Evolutionary conservation across 2,797 vertebrate species (phyloP), one percentile per base, ranked within the genome.

Genomic region (Natrix natrix): DNA sequence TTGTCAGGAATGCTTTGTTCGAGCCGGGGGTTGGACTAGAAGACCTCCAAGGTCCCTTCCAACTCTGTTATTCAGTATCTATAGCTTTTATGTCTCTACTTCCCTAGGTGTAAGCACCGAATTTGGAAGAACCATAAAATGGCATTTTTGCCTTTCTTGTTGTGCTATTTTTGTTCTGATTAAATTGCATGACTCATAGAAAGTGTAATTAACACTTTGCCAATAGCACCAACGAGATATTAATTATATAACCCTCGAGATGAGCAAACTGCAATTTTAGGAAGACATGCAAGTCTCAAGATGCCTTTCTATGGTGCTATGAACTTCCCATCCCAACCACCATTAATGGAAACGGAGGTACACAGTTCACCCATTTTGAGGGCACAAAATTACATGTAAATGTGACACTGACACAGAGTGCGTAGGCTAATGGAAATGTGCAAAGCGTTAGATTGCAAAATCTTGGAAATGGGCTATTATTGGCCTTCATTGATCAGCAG

Each of bases 111-210:
- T 61, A 94, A 91, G 24, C 5, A 63, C 91, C 93, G 74, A 16
- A 56, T 48, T 11, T 54, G 54, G 14, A 89, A 4, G 2, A 93
- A 91, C 94, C 92, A 86, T 32, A 54, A 87, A 78, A 57, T 20
- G 55, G 13, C 13, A 54, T 48, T 61, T 91, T 55, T 83, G 20
- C 32, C 92, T 37, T 55, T 91, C 69, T 60, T 10, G 83, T 13
- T 92, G 2, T 5, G 16, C 87, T 93, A 28, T 87, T 91, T 4
- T 54, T 90, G 22, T 86, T 95, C 59, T 92, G 91, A 78, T 90
- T 88, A 92, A 93, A 57, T n/a, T 86, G 10, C 22, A 63, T 69
- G 48, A 54, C 8, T 14, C 43, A 37, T 28, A 3, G 7, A 59
- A 24, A 48, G 61, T n/a, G 1, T 24, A 90, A 74, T 20, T 17